These are phyloP conservation scores for Psammodynastes pulverulentus DNA, from an alignment of 2,113 vertebrate genomes.

Conservation along the genomic window DNA sequence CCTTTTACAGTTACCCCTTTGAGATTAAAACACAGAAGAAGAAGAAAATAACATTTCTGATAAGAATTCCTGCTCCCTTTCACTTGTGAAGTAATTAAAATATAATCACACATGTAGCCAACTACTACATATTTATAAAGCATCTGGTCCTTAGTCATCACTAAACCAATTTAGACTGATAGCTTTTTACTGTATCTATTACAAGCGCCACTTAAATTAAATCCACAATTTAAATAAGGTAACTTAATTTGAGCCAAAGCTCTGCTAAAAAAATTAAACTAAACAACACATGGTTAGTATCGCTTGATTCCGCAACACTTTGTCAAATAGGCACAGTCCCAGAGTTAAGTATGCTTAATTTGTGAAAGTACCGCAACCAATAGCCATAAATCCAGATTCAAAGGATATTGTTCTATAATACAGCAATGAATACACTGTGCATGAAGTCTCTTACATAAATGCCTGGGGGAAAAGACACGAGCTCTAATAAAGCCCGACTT, in stretches of 20 bases:
- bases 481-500: neutral
- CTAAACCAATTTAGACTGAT: neutral
- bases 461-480: too few species aligned
- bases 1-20: neutral
- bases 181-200: neutral
- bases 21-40: neutral
- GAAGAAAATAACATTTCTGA: neutral
- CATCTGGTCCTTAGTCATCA: neutral
- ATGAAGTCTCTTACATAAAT: neutral
- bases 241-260: neutral
- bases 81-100: neutral
- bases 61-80: neutral
- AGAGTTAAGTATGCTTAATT: neutral
- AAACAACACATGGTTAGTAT: neutral
- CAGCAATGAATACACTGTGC: neutral
- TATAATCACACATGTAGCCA: neutral
- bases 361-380: neutral
- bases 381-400: neutral
- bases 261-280: neutral
- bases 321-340: neutral
- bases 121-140: neutral
- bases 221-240: neutral
- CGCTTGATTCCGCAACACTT: neutral
- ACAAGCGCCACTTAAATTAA: neutral
- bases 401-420: neutral